phyloP scores from a whole-genome alignment of 1,140 invertebrate species.

The Drosophila equinoxialis region DNA sequence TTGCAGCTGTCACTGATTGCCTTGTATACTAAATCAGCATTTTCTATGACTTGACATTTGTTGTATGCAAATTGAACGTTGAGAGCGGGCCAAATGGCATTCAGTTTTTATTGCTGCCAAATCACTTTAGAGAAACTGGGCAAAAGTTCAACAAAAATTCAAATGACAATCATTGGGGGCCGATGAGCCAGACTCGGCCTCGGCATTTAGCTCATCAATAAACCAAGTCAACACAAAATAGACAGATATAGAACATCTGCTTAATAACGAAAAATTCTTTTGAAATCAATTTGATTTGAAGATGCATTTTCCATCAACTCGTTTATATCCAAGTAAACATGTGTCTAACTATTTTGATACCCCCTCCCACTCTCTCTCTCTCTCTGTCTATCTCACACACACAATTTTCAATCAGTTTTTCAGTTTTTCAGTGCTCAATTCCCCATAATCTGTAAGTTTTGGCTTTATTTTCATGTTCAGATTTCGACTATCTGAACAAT shows the following conservation, averaged over 20 bases:
- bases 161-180: constrained; percentile 32
- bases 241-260: constrained; percentile 6
- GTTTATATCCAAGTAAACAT: too few species aligned
- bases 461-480: constrained; percentile 7
- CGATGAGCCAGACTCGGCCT: constrained; percentile 17
- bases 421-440: not conserved
- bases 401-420: constrained; percentile 2
- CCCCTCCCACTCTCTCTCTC: too few species aligned
- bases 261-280: constrained; percentile 37
- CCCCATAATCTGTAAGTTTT: constrained; percentile 1
- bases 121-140: constrained; percentile 57
- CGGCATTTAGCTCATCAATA: constrained; percentile 61
- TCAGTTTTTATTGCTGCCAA: constrained; percentile 56
- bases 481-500: constrained; percentile 4
- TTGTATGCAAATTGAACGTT: constrained; percentile 69
- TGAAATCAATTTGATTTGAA: constrained; percentile 18
- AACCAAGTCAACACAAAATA: constrained; percentile 21
- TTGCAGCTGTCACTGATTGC: constrained; percentile 76
- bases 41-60: constrained; percentile 62
- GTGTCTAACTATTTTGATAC: too few species aligned
- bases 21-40: constrained; percentile 61
- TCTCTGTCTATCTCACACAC: too few species aligned
- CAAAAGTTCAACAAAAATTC: constrained; percentile 57
- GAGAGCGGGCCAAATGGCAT: constrained; percentile 55
- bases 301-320: constrained; percentile 8